phyloP scores from a whole-genome alignment of 2,797 vertebrate species.

The Crenichthys baileyi region DNA sequence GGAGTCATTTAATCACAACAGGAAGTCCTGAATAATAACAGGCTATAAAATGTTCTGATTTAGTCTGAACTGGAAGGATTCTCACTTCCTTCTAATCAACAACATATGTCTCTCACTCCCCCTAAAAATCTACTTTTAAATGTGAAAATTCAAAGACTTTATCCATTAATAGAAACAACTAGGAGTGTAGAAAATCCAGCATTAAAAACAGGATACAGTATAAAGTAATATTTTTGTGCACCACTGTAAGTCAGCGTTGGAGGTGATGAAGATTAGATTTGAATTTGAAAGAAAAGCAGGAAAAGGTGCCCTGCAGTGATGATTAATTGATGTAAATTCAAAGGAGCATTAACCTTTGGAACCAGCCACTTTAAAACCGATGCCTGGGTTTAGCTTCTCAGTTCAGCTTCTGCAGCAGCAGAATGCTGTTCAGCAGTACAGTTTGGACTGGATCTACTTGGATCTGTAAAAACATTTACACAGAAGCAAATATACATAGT shows the following conservation, averaged over 20 bases:
- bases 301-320: constrained; percentile 4
- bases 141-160: background rate
- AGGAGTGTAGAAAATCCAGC: background rate
- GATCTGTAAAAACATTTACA: background rate
- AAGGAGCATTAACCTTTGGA: background rate
- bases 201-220: background rate
- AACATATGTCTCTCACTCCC: background rate
- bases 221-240: background rate
- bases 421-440: background rate
- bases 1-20: background rate
- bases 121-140: background rate
- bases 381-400: background rate
- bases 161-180: background rate
- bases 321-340: constrained; percentile 5
- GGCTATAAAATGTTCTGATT: background rate
- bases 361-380: constrained; percentile 13
- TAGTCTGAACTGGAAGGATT: background rate
- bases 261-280: constrained; percentile 8
- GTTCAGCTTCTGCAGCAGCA: background rate
- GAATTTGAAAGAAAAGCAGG: constrained; percentile 19
- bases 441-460: background rate
- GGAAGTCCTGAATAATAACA: too few species aligned
- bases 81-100: background rate
- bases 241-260: background rate
- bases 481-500: background rate